phyloP scores from a whole-genome alignment of 2,797 vertebrate species.

The Oceanodroma leucorhoa region DNA sequence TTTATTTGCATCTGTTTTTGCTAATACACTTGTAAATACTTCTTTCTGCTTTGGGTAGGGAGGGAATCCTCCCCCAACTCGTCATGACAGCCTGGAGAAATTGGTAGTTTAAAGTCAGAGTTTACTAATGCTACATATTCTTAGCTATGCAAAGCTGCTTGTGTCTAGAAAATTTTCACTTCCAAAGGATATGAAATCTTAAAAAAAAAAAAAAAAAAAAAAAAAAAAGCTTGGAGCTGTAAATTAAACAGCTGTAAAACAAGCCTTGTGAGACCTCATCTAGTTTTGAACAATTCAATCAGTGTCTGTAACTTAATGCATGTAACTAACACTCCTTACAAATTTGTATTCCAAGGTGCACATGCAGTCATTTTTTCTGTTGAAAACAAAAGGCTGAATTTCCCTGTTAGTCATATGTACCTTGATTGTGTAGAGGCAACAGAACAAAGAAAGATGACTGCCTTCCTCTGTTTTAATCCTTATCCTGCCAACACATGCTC shows the following conservation, averaged over 20 bases:
- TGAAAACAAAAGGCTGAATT: not conserved
- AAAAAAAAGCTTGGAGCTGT: not conserved
- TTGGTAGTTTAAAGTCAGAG: not conserved
- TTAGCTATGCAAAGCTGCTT: not conserved
- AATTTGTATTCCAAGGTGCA: not conserved
- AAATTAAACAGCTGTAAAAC: not conserved
- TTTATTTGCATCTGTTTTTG: not conserved
- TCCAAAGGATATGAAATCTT: not conserved
- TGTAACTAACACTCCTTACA: not conserved
- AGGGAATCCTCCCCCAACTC: not conserved
- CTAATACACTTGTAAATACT: not conserved
- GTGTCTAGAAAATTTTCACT: not conserved
- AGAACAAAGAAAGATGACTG: not conserved
- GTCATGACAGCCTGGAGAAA: not conserved
- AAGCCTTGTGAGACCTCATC: not conserved
- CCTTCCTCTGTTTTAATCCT: not conserved
- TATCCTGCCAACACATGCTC: not conserved
- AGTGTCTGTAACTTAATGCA: not conserved
- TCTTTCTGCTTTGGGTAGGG: not conserved
- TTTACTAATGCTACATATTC: accelerated
- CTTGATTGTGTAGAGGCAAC: not conserved
- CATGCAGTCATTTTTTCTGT: not conserved
- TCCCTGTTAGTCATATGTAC: not conserved
- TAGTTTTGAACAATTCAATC: not conserved
- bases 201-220: not conserved